Evolutionary conservation across 2,888 invertebrate genomes (phyloP).

Genomic region (Flabesymbios commensalis): DNA sequence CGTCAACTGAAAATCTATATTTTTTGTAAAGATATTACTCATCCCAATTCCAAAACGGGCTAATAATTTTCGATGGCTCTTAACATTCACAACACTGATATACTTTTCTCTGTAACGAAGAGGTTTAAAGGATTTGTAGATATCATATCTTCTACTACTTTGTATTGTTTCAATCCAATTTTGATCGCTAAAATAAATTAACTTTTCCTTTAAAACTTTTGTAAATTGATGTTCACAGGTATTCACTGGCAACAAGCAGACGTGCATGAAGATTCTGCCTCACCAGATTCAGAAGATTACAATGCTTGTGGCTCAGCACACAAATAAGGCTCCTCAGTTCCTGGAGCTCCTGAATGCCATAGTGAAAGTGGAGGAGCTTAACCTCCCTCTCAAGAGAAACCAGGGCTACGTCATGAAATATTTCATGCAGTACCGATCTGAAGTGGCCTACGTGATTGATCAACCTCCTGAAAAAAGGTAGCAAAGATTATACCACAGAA

Average conservation of each 20-base stretch:
- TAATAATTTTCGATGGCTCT: too few relatives aligned
- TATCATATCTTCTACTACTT: too few relatives aligned
- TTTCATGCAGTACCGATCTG: constrained; percentile 57
- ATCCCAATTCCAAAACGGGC: too few relatives aligned
- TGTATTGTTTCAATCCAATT: too few relatives aligned
- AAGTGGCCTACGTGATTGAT: constrained; percentile 55
- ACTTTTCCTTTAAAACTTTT: too few relatives aligned
- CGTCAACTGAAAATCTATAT: too few relatives aligned
- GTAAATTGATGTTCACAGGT: constrained; percentile 43
- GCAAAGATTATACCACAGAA: not conserved
- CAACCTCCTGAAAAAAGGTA: constrained; percentile 44
- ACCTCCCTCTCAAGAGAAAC: constrained; percentile 58
- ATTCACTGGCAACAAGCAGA: constrained; percentile 56
- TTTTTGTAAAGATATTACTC: too few relatives aligned
- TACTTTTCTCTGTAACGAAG: too few relatives aligned
- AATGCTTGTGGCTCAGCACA: constrained; percentile 48
- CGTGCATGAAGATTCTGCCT: constrained; percentile 56
- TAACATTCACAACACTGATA: too few relatives aligned
- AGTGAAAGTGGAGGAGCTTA: constrained; percentile 57
- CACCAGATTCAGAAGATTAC: constrained; percentile 54
- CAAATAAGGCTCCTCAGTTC: constrained; percentile 51
- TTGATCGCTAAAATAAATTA: too few relatives aligned
- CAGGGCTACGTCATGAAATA: constrained; percentile 60
- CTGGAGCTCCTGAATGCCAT: constrained; percentile 56
- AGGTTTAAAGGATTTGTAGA: too few relatives aligned